These are phyloP conservation scores for Corydoras maculifer DNA, from an alignment of 2,113 vertebrate genomes.

Conservation along the genomic window DNA sequence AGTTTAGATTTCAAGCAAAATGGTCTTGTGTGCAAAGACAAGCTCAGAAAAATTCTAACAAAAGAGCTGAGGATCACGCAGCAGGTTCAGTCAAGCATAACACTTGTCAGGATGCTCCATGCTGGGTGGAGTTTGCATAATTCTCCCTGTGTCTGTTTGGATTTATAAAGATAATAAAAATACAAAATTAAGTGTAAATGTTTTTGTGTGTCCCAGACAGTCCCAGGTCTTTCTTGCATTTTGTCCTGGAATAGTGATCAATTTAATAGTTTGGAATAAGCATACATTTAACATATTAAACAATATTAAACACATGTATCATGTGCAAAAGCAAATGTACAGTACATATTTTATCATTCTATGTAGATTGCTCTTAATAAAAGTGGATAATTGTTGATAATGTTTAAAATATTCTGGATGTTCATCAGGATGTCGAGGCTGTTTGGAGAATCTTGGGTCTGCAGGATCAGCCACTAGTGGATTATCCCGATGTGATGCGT, in stretches of 20 bases:
- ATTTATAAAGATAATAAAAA: not conserved
- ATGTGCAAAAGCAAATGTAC: too few relatives aligned
- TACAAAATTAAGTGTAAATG: too few relatives aligned
- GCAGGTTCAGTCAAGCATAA: slow-evolving; percentile 23
- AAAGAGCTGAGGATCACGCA: slow-evolving; percentile 10
- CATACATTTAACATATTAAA: too few relatives aligned
- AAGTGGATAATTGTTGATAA: too few relatives aligned
- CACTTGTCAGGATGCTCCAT: not conserved
- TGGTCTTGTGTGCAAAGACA: slow-evolving; percentile 17
- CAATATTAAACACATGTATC: too few relatives aligned
- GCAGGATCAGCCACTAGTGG: slow-evolving; percentile 41
- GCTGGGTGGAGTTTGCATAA: too few relatives aligned
- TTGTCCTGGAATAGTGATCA: too few relatives aligned
- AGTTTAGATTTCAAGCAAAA: slow-evolving; percentile 17
- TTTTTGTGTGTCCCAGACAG: too few relatives aligned
- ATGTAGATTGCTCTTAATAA: too few relatives aligned
- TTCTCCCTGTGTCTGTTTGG: not conserved
- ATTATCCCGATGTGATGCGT: slow-evolving; percentile 61
- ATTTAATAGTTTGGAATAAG: too few relatives aligned
- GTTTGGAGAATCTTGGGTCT: slow-evolving; percentile 62
- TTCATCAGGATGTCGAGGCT: slow-evolving; percentile 68
- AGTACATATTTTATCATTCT: too few relatives aligned
- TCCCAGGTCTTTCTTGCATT: too few relatives aligned
- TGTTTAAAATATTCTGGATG: not conserved
- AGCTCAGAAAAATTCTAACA: slow-evolving; percentile 23